Conservation (phyloP, 1,140 invertebrate species). For the Drosophila sproati region DNA sequence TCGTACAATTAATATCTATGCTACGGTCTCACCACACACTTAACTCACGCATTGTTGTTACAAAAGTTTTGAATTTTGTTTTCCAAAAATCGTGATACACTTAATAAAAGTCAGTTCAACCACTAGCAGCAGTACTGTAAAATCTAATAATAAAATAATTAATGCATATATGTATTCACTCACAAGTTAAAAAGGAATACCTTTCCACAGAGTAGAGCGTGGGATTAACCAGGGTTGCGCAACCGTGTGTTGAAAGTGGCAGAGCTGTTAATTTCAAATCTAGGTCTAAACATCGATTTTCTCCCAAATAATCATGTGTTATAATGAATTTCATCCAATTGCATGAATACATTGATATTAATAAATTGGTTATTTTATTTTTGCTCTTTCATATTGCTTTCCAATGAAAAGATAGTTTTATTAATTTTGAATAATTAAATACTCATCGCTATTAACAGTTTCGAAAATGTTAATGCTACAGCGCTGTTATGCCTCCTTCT, state of each 20-base stretch:
- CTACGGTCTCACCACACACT: background rate
- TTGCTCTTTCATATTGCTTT: background rate
- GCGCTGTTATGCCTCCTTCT: slow-evolving; percentile 12
- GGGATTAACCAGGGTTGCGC: background rate
- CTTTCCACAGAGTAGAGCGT: too few relatives aligned
- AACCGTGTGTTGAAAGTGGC: too few relatives aligned
- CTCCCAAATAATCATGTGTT: background rate
- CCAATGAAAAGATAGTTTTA: background rate
- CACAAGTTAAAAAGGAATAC: too few relatives aligned
- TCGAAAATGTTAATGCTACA: slow-evolving; percentile 4
- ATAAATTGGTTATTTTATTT: too few relatives aligned
- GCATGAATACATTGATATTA: too few relatives aligned
- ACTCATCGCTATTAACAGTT: background rate
- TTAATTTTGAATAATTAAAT: background rate
- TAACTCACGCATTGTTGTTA: too few relatives aligned
- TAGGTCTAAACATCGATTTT: background rate
- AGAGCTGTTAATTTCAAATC: background rate
- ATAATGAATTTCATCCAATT: background rate
- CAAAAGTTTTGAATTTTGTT: too few relatives aligned
- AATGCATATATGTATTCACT: too few relatives aligned
- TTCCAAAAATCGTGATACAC: too few relatives aligned
- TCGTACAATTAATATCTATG: background rate
- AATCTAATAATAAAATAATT: too few relatives aligned
- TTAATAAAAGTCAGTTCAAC: too few relatives aligned
- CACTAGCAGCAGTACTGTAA: too few relatives aligned